Percentiles rank a stretch among this genome's conserved stretches.
Conservation (phyloP, 2,113 vertebrate genomes). For the Eolophus roseicapilla region DNA sequence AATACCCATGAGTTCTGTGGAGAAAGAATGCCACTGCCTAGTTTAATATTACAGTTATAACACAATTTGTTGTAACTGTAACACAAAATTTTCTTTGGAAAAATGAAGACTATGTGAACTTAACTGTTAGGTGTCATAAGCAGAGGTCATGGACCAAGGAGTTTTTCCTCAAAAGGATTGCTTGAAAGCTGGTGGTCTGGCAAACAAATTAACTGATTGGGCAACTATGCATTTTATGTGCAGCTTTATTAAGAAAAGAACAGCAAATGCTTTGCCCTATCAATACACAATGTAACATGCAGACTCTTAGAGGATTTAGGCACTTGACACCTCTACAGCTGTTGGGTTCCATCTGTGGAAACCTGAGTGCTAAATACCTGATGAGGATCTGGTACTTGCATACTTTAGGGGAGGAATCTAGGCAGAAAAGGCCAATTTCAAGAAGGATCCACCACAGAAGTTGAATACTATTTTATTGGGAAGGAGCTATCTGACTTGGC, state of each 20-base stretch:
- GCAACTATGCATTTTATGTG: neutral
- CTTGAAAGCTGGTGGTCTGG: neutral
- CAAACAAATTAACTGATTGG: neutral
- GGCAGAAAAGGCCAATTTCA: conserved; percentile 35
- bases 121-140: neutral
- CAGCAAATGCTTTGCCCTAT: neutral
- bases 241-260: neutral
- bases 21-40: neutral
- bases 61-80: no score
- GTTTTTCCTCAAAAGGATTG: neutral
- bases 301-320: neutral
- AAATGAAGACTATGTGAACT: neutral
- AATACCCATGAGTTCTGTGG: neutral
- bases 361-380: neutral
- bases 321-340: neutral
- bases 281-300: neutral
- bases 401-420: conserved; percentile 1
- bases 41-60: neutral
- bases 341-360: neutral
- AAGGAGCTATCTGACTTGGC: conserved; percentile 72
- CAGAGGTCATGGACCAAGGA: neutral
- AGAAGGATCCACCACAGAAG: conserved; percentile 55
- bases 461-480: conserved; percentile 68
- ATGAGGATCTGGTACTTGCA: neutral
- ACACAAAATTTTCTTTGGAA: neutral